These are phyloP conservation scores for Machaerirhynchus nigripectus DNA, from an alignment of 2,113 vertebrate genomes.

Conservation along the genomic window DNA sequence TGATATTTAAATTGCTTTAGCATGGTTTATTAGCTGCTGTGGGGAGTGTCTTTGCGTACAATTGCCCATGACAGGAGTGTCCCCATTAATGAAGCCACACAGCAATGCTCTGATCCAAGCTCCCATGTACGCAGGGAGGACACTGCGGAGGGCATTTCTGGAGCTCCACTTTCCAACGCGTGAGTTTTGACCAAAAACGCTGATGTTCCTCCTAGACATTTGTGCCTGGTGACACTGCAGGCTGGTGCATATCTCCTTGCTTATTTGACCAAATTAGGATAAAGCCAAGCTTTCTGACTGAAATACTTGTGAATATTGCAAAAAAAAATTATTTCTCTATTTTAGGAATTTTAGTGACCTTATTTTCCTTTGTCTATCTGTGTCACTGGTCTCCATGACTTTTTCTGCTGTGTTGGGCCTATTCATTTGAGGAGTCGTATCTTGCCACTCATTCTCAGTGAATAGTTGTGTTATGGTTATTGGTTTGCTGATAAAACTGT, in stretches of 20 bases:
- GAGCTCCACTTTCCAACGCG: not conserved
- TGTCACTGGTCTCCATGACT: rapidly evolving
- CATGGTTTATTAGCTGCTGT: not conserved
- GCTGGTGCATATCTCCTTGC: not conserved
- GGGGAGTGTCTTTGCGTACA: not conserved
- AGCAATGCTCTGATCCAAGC: not conserved
- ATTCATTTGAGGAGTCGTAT: not conserved
- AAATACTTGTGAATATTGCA: not conserved
- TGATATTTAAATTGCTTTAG: not conserved
- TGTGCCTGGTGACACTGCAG: not conserved
- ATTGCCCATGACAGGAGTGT: not conserved
- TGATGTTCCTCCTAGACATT: not conserved
- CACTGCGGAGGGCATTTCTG: not conserved
- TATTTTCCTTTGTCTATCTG: not conserved
- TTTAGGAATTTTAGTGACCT: not conserved
- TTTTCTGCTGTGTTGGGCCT: not conserved
- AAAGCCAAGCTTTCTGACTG: not conserved
- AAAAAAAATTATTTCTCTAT: not conserved
- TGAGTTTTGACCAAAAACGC: not conserved
- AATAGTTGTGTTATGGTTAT: not conserved
- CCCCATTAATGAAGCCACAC: not conserved
- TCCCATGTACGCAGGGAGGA: not conserved
- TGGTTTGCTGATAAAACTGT: not conserved
- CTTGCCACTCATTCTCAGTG: not conserved
- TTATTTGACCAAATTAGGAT: not conserved